phyloP scores from a whole-genome alignment of 1,140 invertebrate genomes.

The Ceratoteleas bidentatus region DNA sequence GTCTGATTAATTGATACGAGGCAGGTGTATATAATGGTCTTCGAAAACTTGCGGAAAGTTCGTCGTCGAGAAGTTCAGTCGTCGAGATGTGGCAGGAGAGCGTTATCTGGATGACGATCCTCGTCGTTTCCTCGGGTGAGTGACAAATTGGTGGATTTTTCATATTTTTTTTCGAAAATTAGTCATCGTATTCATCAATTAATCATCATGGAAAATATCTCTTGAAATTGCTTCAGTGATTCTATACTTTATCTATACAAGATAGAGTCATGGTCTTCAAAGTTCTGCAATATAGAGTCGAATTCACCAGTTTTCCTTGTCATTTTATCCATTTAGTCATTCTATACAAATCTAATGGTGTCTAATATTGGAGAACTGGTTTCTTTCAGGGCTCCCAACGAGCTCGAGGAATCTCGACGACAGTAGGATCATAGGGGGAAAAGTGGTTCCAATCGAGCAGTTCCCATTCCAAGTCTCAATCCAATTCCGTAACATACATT shows the following conservation, averaged over 20 bases:
- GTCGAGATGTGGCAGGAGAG: constrained; percentile 21
- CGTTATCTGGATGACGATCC: constrained; percentile 37
- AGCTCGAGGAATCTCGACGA: not conserved
- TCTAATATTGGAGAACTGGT: too few relatives aligned
- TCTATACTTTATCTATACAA: too few relatives aligned
- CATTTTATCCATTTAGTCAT: too few relatives aligned
- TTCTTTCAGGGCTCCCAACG: constrained; percentile 6
- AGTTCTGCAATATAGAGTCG: too few relatives aligned
- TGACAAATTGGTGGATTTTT: not conserved
- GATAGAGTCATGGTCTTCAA: too few relatives aligned
- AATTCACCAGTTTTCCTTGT: too few relatives aligned
- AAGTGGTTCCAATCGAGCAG: constrained; percentile 32
- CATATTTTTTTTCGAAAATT: too few relatives aligned
- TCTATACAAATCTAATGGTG: too few relatives aligned
- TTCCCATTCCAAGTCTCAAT: constrained; percentile 43
- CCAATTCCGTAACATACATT: not conserved
- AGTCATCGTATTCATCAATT: too few relatives aligned
- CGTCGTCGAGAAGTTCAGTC: constrained; percentile 18
- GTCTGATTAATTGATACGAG: constrained; percentile 24
- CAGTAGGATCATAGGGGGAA: constrained; percentile 37
- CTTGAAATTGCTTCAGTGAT: too few relatives aligned
- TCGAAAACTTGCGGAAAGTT: constrained; percentile 9
- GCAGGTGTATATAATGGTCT: constrained; percentile 22
- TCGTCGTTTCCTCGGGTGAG: constrained; percentile 30
- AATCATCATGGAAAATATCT: too few relatives aligned